Evolutionary conservation across 2,113 vertebrate species (phyloP).

Genomic region (Larimichthys polyactis): DNA sequence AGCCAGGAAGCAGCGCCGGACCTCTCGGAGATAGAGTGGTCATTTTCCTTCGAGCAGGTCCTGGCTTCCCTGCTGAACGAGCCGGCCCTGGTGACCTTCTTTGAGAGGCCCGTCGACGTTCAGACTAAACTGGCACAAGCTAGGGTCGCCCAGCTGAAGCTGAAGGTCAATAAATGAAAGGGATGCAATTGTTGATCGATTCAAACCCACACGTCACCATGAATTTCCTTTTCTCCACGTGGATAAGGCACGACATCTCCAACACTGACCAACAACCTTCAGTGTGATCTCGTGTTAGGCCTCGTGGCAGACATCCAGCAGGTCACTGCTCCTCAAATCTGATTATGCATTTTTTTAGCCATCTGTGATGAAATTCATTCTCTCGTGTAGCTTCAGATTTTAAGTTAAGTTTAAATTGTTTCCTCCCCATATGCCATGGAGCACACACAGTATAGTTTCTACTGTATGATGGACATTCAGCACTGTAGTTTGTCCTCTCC

Average conservation of each 20-base stretch:
- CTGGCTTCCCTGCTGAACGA: conserved; percentile 96
- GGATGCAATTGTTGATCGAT: conserved; percentile 10
- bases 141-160: conserved; percentile 88
- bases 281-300: conserved; percentile 27
- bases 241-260: background rate
- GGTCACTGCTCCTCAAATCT: conserved; percentile 19
- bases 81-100: conserved; percentile 91
- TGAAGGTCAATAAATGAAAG: conserved; percentile 77
- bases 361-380: conserved; percentile 5
- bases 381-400: conserved; percentile 29
- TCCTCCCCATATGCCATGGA: background rate
- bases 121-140: conserved; percentile 86
- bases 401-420: background rate
- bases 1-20: conserved; percentile 49
- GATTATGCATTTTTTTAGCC: conserved; percentile 56
- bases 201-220: conserved; percentile 43
- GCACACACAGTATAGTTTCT: conserved; percentile 28
- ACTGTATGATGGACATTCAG: conserved; percentile 23
- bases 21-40: conserved; percentile 88
- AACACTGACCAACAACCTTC: conserved; percentile 29
- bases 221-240: conserved; percentile 38
- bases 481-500: conserved; percentile 14
- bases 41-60: conserved; percentile 97
- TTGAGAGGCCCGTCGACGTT: conserved; percentile 90
- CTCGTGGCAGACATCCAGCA: background rate